Conservation (phyloP, 1,140 invertebrate species). For the Drosophila azteca region DNA sequence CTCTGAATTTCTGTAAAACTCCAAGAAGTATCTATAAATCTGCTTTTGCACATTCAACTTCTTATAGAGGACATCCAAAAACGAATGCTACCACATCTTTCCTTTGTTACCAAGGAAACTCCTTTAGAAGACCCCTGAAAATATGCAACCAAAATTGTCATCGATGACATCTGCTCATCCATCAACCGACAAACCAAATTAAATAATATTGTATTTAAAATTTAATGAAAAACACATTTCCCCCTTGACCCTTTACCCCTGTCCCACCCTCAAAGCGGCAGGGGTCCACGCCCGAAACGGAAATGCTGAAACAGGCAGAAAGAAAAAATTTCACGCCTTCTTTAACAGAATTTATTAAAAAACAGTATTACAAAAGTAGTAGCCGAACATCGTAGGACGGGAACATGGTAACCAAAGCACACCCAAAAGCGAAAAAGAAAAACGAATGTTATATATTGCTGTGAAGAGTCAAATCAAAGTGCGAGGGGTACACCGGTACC, state of each 20-base stretch:
- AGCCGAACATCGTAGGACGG: conserved; percentile 18
- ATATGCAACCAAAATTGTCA: conserved; percentile 43
- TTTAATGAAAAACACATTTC: conserved; percentile 38
- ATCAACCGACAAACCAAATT: conserved; percentile 31
- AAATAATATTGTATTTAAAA: conserved; percentile 46
- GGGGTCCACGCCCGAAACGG: conserved; percentile 52
- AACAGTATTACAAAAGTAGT: conserved; percentile 59
- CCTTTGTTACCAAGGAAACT: not conserved
- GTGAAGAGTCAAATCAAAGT: conserved; percentile 74
- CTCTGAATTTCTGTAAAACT: too few relatives aligned
- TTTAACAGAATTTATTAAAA: conserved; percentile 80
- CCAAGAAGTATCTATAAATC: too few relatives aligned
- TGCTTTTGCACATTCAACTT: too few relatives aligned
- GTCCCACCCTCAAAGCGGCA: conserved; percentile 21
- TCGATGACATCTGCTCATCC: conserved; percentile 28
- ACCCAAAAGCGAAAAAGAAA: conserved; percentile 41
- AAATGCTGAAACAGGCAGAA: conserved; percentile 70
- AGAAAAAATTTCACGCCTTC: conserved; percentile 76
- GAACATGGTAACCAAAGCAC: conserved; percentile 54
- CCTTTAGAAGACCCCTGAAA: too few relatives aligned
- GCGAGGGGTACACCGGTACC: not conserved
- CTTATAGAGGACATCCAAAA: too few relatives aligned
- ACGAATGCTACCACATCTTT: too few relatives aligned
- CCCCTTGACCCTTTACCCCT: conserved; percentile 17
- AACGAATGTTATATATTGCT: conserved; percentile 15